Percentiles rank a stretch among this genome's conserved stretches.
Evolutionary conservation across 2,113 vertebrate genomes (phyloP).

Genomic region (Paradoxurus hermaphroditus): DNA sequence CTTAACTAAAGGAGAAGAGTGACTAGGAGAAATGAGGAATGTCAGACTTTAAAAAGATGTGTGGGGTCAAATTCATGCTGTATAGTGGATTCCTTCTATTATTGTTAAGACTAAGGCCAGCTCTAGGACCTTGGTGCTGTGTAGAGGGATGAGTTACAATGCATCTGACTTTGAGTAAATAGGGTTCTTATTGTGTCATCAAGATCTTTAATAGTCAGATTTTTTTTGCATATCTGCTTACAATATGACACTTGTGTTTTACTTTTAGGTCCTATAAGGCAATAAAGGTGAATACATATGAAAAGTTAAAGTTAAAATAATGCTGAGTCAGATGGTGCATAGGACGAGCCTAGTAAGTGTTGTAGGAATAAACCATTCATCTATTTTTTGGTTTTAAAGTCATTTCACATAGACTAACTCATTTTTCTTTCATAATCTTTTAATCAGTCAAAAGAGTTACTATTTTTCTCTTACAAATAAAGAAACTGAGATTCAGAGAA

Average conservation of each 20-base stretch:
- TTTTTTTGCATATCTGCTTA: neutral
- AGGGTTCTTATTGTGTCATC: neutral
- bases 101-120: neutral
- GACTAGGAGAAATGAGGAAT: neutral
- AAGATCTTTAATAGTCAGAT: neutral
- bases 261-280: neutral
- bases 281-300: neutral
- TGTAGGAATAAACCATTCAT: neutral
- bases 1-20: neutral
- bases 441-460: neutral
- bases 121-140: neutral
- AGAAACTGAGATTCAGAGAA: neutral
- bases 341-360: neutral
- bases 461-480: neutral
- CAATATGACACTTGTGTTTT: neutral
- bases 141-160: neutral
- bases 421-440: neutral
- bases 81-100: neutral
- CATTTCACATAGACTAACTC: neutral
- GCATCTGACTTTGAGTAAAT: neutral
- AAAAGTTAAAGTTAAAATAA: neutral
- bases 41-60: neutral
- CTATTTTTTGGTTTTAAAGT: neutral
- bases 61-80: neutral
- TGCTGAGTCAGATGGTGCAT: neutral